Evolutionary conservation across 2,888 invertebrate species (phyloP).

Genomic region (Stramonita haemastoma): DNA sequence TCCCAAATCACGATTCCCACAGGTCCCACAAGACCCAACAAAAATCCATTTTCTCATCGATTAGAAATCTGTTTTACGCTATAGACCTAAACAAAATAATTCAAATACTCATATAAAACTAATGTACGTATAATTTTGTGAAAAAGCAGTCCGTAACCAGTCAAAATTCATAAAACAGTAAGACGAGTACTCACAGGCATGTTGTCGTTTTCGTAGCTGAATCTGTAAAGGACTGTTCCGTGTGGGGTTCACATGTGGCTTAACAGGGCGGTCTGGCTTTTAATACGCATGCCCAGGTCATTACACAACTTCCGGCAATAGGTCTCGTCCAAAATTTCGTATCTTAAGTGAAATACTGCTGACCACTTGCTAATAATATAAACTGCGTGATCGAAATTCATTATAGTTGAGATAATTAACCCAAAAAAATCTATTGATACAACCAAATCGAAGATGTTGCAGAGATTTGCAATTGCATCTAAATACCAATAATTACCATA

Average conservation of each 20-base stretch:
- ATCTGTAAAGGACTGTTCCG: slow-evolving; percentile 24
- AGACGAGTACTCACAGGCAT: slow-evolving; percentile 37
- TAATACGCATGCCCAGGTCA: slow-evolving; percentile 13
- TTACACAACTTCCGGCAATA: slow-evolving; percentile 17
- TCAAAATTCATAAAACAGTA: background rate
- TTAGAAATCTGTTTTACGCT: too few species aligned
- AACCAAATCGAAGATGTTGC: too few species aligned
- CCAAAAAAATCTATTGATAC: too few species aligned
- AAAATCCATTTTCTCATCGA: too few species aligned
- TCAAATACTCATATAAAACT: too few species aligned
- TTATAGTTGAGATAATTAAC: too few species aligned
- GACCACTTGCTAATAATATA: background rate
- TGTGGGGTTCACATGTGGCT: slow-evolving; percentile 33
- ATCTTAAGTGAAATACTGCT: background rate
- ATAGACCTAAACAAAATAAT: too few species aligned
- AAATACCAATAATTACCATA: too few species aligned
- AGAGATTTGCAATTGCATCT: too few species aligned
- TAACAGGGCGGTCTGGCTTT: slow-evolving; percentile 2
- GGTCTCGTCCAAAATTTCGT: background rate
- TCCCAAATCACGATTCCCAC: too few species aligned
- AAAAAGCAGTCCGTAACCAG: background rate
- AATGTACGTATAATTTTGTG: too few species aligned
- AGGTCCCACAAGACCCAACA: too few species aligned
- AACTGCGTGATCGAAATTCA: background rate
- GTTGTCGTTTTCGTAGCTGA: slow-evolving; percentile 16